These are phyloP conservation scores for Scaptomyza tumidula DNA, from an alignment of 2,888 invertebrate species.

Conservation along the genomic window DNA sequence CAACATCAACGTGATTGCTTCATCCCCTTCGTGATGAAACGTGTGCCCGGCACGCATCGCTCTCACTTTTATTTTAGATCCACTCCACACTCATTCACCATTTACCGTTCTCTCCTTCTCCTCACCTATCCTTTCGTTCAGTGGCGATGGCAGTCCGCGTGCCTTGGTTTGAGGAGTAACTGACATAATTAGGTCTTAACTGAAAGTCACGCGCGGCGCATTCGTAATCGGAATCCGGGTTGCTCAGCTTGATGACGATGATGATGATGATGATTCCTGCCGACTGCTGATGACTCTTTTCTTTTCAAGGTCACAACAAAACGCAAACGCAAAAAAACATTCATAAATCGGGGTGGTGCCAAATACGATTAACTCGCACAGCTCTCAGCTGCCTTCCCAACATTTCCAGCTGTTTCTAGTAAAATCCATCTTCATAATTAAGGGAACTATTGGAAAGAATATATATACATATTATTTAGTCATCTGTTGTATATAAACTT, in stretches of 20 bases:
- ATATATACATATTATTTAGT: background rate
- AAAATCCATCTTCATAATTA: constrained; percentile 4
- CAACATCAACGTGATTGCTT: constrained; percentile 45
- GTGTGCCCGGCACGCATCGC: constrained; percentile 75
- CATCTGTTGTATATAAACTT: background rate
- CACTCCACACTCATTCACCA: background rate
- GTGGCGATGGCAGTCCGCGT: constrained; percentile 13
- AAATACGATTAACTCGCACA: constrained; percentile 33
- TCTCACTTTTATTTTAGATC: constrained; percentile 37
- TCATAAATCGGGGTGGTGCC: constrained; percentile 28
- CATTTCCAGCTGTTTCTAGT: constrained; percentile 30
- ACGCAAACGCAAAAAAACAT: background rate
- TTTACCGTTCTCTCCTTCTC: background rate
- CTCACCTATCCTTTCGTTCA: constrained; percentile 12
- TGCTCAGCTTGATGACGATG: background rate
- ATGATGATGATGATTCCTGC: constrained; percentile 2
- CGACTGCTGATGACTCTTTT: constrained; percentile 16
- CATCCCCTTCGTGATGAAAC: constrained; percentile 42
- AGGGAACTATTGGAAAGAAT: too few relatives aligned
- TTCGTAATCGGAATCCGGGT: constrained; percentile 65
- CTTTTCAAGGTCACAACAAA: constrained; percentile 49
- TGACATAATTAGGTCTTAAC: constrained; percentile 81
- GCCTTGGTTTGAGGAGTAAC: constrained; percentile 71
- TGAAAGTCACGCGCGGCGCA: constrained; percentile 78
- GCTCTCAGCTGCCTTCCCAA: constrained; percentile 1